phyloP scores from a whole-genome alignment of 2,113 vertebrate genomes.

The Corydoras maculifer region DNA sequence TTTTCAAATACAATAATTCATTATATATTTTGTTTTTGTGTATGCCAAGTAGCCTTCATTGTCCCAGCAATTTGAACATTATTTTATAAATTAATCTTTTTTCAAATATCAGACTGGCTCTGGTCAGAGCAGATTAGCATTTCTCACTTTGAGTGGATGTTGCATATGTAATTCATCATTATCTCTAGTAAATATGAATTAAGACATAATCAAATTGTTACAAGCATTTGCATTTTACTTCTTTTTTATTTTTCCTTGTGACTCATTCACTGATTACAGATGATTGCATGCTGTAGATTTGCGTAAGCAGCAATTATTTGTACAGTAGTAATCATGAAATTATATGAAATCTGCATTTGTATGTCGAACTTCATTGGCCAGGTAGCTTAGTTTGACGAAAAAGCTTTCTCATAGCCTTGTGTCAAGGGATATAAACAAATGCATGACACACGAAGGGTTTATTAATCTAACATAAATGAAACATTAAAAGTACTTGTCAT shows the following conservation, averaged over 20 bases:
- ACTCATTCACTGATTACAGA: conserved; percentile 40
- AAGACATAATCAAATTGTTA: conserved; percentile 41
- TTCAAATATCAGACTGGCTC: conserved; percentile 27
- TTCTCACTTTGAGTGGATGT: conserved; percentile 16
- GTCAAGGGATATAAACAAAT: not conserved
- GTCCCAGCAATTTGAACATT: conserved; percentile 20
- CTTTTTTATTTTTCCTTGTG: conserved; percentile 37
- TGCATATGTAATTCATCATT: conserved; percentile 50
- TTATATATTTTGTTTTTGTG: conserved; percentile 11
- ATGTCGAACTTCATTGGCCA: conserved; percentile 24
- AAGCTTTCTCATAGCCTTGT: conserved; percentile 16
- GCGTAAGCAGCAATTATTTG: conserved; percentile 46
- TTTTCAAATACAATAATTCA: no score
- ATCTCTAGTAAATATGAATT: conserved; percentile 47
- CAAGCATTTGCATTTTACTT: conserved; percentile 47
- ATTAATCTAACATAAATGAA: no score
- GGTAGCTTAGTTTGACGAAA: conserved; percentile 16
- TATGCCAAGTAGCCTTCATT: conserved; percentile 16
- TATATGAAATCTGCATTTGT: conserved; percentile 29
- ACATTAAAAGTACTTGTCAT: no score
- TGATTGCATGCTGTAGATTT: conserved; percentile 37
- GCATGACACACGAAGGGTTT: not conserved
- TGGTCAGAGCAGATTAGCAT: conserved; percentile 34
- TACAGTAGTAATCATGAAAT: conserved; percentile 53
- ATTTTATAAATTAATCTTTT: conserved; percentile 23